Evolutionary conservation across 2,888 invertebrate genomes (phyloP).

Genomic region (Brenthis hecate): DNA sequence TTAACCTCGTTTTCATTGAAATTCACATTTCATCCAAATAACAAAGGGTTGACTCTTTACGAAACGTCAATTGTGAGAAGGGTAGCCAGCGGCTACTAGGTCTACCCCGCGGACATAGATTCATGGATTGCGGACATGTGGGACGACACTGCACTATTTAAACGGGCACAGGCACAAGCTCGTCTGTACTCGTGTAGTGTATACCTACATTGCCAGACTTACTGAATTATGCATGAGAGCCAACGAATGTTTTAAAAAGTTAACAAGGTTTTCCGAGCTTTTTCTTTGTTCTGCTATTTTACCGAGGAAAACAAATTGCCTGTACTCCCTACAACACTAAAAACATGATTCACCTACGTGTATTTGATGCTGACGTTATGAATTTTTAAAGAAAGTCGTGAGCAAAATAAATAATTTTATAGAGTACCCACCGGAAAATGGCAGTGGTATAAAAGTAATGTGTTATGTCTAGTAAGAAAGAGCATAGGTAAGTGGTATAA

Average conservation of each 20-base stretch:
- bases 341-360: slow-evolving; percentile 46
- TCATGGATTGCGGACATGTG: slow-evolving; percentile 50
- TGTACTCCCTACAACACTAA: slow-evolving; percentile 49
- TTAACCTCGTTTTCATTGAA: slow-evolving; percentile 76
- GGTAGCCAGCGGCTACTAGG: slow-evolving; percentile 48
- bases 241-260: slow-evolving; percentile 78
- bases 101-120: slow-evolving; percentile 27
- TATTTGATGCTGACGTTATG: slow-evolving; percentile 39
- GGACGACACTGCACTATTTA: slow-evolving; percentile 39
- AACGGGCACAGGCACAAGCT: slow-evolving; percentile 35
- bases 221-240: slow-evolving; percentile 75
- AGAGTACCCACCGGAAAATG: slow-evolving; percentile 30
- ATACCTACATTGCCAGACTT: slow-evolving; percentile 51
- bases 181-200: slow-evolving; percentile 24
- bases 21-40: slow-evolving; percentile 72
- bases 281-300: slow-evolving; percentile 72
- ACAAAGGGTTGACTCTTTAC: slow-evolving; percentile 72
- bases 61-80: slow-evolving; percentile 76
- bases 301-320: slow-evolving; percentile 70
- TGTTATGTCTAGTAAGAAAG: slow-evolving; percentile 30
- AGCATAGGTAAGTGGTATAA: slow-evolving; percentile 5
- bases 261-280: slow-evolving; percentile 78
- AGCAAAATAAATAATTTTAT: slow-evolving; percentile 36
- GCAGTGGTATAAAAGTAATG: slow-evolving; percentile 30
- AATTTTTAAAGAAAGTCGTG: slow-evolving; percentile 37